Base-by-base conservation (phyloP, 2,797 vertebrate genomes). In the Ciconia nigra region DNA sequence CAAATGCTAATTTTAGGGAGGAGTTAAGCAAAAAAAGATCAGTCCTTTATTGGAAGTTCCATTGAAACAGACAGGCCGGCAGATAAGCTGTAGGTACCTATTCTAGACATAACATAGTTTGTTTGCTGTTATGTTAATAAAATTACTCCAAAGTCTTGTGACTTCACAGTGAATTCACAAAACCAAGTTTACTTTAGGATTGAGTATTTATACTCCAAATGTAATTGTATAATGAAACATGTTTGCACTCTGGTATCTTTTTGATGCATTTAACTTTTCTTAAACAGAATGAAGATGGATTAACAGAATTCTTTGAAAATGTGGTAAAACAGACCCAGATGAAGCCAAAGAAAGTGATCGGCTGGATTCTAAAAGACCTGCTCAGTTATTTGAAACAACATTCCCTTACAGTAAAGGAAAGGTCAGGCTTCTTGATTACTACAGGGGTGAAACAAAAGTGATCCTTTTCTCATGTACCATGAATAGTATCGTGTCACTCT, bases 311-410 rank as follows among this genome's bases (percentile, higher is more conserved):
- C 98, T 99, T 99, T 95, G 99, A 99, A 97, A 96, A 93, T 10
- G 99, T 99, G 91, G 95, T 99, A 72, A 98, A 98, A 96, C 96
- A 96, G 81, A 99, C 99, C 46, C 98, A 96, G 81, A 98, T 97
- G 97, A 98, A 99, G 94, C 99, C 99, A 11, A 99, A 98, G 97
- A 99, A 98, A 93, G 99, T 99, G 97, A 99, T 99, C 66, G 99
- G 98, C 97, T 99, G 99, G 99, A 98, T 99, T 97, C 98, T 99
- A 25, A 99, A 99, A 1, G 98, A 98, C 92, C 97, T 99, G n/a
- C 95, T 99, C 94, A 98, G 99, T 78, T 98, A 98, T 88, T 98
- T 99, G 95, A 99, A 99, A 93, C 98, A 98, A 28, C 97, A 98
- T 94, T 98, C 98, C 94, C 96, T 99, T 80, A 97, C 97, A 35